Evolutionary conservation across 1,140 invertebrate species (phyloP).

Genomic region (Ridgeia piscesae): DNA sequence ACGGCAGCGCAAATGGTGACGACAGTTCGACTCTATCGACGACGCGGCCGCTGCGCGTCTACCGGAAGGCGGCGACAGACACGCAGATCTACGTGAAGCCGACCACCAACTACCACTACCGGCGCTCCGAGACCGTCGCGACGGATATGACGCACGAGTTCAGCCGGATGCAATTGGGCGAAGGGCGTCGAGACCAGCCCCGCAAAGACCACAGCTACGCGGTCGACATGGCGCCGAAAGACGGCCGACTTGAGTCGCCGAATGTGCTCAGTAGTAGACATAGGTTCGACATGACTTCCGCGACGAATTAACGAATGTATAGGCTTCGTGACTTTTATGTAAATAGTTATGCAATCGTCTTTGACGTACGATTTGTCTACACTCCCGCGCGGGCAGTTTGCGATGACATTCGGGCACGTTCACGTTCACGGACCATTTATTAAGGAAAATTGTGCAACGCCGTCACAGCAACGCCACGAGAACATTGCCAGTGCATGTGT

Average conservation of each 20-base stretch:
- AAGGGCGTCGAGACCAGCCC: background rate
- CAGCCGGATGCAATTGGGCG: background rate
- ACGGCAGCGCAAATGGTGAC: background rate
- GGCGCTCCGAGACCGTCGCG: constrained; percentile 11
- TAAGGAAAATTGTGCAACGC: background rate
- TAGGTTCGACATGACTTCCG: background rate
- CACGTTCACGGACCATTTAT: background rate
- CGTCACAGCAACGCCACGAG: background rate
- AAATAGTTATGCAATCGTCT: background rate
- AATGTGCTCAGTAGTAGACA: background rate
- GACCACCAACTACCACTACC: background rate
- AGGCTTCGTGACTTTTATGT: background rate
- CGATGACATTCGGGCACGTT: background rate
- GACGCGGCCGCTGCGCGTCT: constrained; percentile 23
- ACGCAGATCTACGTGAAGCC: constrained; percentile 23
- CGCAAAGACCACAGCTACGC: background rate
- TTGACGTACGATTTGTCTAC: background rate
- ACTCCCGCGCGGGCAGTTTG: background rate
- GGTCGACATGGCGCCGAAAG: background rate
- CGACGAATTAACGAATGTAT: background rate
- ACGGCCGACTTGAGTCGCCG: background rate
- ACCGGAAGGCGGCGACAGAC: constrained; percentile 24
- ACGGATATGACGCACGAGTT: background rate
- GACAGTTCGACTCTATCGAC: constrained; percentile 13
- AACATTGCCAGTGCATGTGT: background rate